phyloP scores from a whole-genome alignment of 2,113 vertebrate species.

The Serinus canaria region DNA sequence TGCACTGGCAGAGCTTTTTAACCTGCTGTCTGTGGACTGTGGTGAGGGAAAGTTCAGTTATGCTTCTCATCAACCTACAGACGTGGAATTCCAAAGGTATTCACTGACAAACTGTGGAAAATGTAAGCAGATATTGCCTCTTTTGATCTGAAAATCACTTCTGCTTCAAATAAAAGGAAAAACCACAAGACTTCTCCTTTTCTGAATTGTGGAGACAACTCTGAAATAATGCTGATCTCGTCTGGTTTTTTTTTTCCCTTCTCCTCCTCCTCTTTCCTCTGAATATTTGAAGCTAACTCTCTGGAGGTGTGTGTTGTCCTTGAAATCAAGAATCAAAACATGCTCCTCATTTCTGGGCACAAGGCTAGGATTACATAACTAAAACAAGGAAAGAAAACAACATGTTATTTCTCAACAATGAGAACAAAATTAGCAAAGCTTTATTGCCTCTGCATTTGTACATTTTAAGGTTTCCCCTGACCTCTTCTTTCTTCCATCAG shows the following conservation, averaged over 20 bases:
- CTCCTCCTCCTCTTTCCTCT: not conserved
- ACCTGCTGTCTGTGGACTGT: not conserved
- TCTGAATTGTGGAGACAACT: not conserved
- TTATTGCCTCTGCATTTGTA: not conserved
- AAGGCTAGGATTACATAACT: not conserved
- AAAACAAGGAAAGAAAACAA: not conserved
- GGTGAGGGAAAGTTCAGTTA: not conserved
- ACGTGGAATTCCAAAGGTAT: not conserved
- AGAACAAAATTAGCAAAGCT: not conserved
- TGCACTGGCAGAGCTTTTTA: not conserved
- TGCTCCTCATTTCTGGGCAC: not conserved
- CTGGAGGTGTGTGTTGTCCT: not conserved
- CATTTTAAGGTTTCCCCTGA: not conserved
- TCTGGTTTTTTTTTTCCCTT: not conserved
- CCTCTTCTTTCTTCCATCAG: not conserved
- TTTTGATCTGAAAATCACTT: not conserved
- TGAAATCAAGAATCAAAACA: conserved; percentile 18
- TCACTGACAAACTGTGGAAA: not conserved
- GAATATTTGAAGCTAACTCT: not conserved
- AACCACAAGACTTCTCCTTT: not conserved
- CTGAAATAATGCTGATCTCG: not conserved
- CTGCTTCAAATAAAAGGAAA: not conserved
- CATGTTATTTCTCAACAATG: not conserved
- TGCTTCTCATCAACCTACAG: not conserved
- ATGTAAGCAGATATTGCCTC: not conserved